phyloP scores from a whole-genome alignment of 2,797 vertebrate species.

The Enteromius afrohamiltoni region DNA sequence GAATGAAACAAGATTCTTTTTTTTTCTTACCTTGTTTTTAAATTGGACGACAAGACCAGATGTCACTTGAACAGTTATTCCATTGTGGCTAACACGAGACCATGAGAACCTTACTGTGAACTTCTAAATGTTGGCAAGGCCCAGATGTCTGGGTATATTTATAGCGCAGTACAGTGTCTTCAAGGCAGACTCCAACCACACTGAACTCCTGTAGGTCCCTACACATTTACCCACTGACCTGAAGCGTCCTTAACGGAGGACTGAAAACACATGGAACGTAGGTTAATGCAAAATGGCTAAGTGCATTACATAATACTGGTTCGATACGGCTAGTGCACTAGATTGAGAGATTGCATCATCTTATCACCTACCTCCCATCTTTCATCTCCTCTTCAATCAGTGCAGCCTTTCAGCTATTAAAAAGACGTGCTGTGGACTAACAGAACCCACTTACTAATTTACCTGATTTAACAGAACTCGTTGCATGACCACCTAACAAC shows the following conservation, averaged over 20 bases:
- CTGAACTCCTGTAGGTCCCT: conserved; percentile 22
- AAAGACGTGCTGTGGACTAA: conserved; percentile 72
- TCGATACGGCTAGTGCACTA: neutral
- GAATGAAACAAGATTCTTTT: neutral
- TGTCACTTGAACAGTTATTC: conserved; percentile 34
- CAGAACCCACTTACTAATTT: conserved; percentile 80
- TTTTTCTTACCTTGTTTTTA: conserved; percentile 7
- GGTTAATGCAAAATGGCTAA: conserved; percentile 1
- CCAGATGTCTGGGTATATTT: conserved; percentile 56
- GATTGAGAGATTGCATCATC: conserved; percentile 2
- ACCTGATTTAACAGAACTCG: conserved; percentile 77
- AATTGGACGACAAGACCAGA: neutral
- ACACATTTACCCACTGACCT: conserved; percentile 43
- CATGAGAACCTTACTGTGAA: conserved; percentile 6
- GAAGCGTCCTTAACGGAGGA: neutral
- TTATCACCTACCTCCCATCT: conserved; percentile 41
- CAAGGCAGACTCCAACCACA: conserved; percentile 30
- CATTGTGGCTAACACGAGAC: conserved; percentile 25
- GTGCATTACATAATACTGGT: neutral
- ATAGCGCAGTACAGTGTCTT: conserved; percentile 54
- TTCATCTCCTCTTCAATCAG: conserved; percentile 55
- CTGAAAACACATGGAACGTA: neutral
- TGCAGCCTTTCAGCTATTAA: conserved; percentile 74
- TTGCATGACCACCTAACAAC: conserved; percentile 57
- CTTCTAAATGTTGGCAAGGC: conserved; percentile 51